Conservation (phyloP, 2,113 vertebrate species). For the Passer domesticus region DNA sequence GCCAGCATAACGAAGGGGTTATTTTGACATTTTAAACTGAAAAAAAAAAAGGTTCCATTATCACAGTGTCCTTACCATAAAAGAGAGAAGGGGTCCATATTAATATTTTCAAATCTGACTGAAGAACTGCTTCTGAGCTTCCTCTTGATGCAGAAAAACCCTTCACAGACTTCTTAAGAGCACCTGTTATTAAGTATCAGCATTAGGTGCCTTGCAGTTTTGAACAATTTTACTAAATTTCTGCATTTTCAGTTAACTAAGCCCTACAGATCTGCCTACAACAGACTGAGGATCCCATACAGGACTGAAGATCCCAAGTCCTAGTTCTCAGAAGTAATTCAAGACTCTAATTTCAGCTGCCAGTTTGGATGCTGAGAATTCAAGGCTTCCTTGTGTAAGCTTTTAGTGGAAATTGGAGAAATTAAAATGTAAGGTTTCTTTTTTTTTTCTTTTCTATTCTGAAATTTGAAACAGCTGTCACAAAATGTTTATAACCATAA, state of each 20-base stretch:
- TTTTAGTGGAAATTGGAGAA: conserved; percentile 28
- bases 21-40: background rate
- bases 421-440: conserved; percentile 1
- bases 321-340: background rate
- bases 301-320: background rate
- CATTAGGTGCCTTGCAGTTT: background rate
- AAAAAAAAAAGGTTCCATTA: background rate
- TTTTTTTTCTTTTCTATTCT: background rate
- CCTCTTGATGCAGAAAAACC: background rate
- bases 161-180: background rate
- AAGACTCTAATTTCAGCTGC: background rate
- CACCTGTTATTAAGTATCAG: background rate
- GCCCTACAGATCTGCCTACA: background rate
- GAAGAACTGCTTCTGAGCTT: background rate
- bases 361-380: background rate
- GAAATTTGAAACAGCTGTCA: conserved; percentile 54
- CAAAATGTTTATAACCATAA: conserved; percentile 36
- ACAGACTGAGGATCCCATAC: background rate
- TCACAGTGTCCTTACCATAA: background rate
- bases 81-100: background rate
- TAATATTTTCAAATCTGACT: background rate
- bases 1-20: background rate
- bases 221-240: background rate
- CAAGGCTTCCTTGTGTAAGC: background rate
- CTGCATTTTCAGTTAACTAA: background rate